Evolutionary conservation across 2,797 vertebrate genomes (phyloP), one percentile per base, ranked within the genome.

Genomic region (Acanthurus tractus): DNA sequence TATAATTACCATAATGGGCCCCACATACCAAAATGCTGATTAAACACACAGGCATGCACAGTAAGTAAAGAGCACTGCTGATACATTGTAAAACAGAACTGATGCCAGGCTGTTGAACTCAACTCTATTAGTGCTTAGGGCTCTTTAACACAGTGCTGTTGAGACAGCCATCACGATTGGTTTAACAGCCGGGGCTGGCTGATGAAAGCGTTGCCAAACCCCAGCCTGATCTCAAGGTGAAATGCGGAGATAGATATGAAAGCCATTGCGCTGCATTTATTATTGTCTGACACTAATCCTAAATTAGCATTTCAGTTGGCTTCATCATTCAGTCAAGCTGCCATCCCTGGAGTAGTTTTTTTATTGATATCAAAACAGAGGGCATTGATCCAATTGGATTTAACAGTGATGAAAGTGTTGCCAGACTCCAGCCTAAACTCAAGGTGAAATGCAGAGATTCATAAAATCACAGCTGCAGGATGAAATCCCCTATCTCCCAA

Each of bases 231-330:
- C 83, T 90, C 87, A 90, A 93, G 89, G 91, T 91, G 89, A 90
- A 86, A 73, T 62, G 70, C 86, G 73, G 79, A 83, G 86, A 92
- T 88, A 89, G 77, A 90, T 88, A 88, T 88, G 81, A 90, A 92
- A 92, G 86, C 56, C 78, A 85, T 50, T 69, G 82, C 55, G 4
- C 45, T 42, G 44, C 79, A 87, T 91, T 89, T 89, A 79, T 92
- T 90, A 91, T 89, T 91, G 86, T 90, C 69, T 88, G 84, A 84
- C 85, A 80, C 87, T 92, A 91, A 93, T 90, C 85, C 88, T 76
- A 71, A 89, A 93, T 93, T 91, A 91, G 84, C 85, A 93, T 93
- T 93, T 93, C 88, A 89, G 85, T 89, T 88, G 88, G 81, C 89
- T 87, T 84, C 85, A 73, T 90, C 88, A 84, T 86, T 89, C 84